Evolutionary conservation across 2,888 invertebrate genomes (phyloP).

Genomic region (Chrysopilus asiliformis): DNA sequence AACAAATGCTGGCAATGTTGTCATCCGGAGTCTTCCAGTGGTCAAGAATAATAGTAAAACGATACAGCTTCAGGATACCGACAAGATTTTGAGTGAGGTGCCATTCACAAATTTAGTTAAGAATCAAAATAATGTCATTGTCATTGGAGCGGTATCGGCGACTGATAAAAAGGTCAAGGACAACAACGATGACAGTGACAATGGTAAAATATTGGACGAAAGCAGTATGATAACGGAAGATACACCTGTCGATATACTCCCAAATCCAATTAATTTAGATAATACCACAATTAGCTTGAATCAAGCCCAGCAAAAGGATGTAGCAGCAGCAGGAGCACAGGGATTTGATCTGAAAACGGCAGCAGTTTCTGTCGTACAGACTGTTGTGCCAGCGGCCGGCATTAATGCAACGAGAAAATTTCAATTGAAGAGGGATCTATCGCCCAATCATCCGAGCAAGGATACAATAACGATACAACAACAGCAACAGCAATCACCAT

Average conservation of each 20-base stretch:
- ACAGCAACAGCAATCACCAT: slow-evolving; percentile 11
- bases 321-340: not conserved
- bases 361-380: slow-evolving; percentile 3
- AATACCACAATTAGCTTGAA: slow-evolving; percentile 13
- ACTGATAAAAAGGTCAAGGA: slow-evolving; percentile 12
- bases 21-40: slow-evolving; percentile 7
- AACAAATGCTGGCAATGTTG: slow-evolving; percentile 6
- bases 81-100: slow-evolving; percentile 6
- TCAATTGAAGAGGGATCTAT: not conserved
- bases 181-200: slow-evolving; percentile 7
- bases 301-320: too few species aligned
- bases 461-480: slow-evolving; percentile 3
- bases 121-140: slow-evolving; percentile 16
- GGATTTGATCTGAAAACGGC: slow-evolving; percentile 4
- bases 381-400: not conserved
- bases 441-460: not conserved
- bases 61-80: slow-evolving; percentile 2
- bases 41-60: slow-evolving; percentile 5
- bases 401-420: slow-evolving; percentile 2
- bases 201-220: slow-evolving; percentile 6
- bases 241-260: slow-evolving; percentile 41
- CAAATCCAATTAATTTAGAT: slow-evolving; percentile 21
- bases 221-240: slow-evolving; percentile 40
- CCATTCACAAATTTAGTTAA: slow-evolving; percentile 2
- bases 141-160: slow-evolving; percentile 16